Base-by-base conservation (phyloP, 2,113 vertebrate species). In the Notarius lentiginosus region DNA sequence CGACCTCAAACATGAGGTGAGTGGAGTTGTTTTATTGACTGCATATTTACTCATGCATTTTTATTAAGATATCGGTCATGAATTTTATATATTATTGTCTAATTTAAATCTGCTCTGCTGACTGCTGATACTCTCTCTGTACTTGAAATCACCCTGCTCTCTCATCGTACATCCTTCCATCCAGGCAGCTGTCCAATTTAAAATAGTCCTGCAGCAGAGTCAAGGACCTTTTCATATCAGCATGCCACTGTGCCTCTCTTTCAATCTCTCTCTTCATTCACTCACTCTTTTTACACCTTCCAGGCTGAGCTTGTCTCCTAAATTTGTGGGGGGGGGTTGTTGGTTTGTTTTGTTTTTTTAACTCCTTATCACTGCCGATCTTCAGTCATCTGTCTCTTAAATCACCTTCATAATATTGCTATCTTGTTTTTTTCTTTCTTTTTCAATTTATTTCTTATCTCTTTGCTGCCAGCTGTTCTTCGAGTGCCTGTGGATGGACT, bases 1-100 rank as follows among this genome's bases (percentile, higher is more conserved):
- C 92, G 98, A 99, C 93, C 96, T 99, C 91, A 99, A 99, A 89
- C 97, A 99, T 81, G 98, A 99, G 97, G 98, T 99, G 93, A 92
- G 96, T 12, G 18, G 2, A 80, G 5, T n/a, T 17, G 10, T 6
- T 53, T 5, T 53, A 82, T 24, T 51, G 17, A 51, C n/a, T 30
- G 53, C 30, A 24, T 24, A 20, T 41, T 41, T 11, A 60, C 14
- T 34, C 27, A 80, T 80, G 55, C 41, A 65, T 14, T 49, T 51
- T 75, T 4, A 53, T 53, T 27, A 56, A 15, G 49, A 15, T 49
- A 53, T 27, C 7, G 34, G 7, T 55, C 27, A 20, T 79, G 14
- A 58, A 58, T 58, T 30, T 17, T 55, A 56, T 27, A 7, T 30
- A 5, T 79, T 79, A 17, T 24, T 55, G 53, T 53, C 49, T 8